A percentile compares a stretch with the other conserved stretches of the same genome.
Conservation (phyloP, 2,113 vertebrate genomes). For the Equus przewalskii region DNA sequence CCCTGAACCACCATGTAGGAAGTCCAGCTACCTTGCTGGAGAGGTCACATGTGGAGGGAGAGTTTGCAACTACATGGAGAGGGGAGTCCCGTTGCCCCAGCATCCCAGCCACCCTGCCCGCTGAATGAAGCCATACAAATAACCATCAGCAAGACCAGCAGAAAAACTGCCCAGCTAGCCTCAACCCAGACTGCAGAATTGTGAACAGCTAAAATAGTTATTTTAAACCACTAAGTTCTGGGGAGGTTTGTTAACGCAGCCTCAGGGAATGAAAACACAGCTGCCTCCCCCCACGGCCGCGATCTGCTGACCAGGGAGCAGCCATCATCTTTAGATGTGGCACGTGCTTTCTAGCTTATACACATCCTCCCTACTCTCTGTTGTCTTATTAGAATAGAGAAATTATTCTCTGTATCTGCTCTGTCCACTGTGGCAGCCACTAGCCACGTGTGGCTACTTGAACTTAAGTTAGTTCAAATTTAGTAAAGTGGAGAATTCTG, state of each 20-base stretch:
- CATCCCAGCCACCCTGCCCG: fast-evolving
- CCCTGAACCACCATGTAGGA: background rate
- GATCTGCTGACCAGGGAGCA: background rate
- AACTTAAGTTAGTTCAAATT: background rate
- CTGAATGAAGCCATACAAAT: background rate
- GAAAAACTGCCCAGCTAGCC: background rate
- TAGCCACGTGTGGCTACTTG: no score
- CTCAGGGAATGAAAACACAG: fast-evolving
- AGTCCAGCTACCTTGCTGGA: background rate
- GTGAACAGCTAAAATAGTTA: background rate
- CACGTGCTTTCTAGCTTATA: fast-evolving
- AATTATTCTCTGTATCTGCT: background rate
- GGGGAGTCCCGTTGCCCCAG: background rate
- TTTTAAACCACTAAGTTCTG: background rate
- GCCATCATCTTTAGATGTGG: fast-evolving
- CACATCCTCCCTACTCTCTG: fast-evolving
- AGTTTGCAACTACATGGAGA: fast-evolving
- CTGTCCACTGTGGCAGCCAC: background rate
- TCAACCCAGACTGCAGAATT: background rate
- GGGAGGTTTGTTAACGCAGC: background rate
- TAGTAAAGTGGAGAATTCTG: background rate
- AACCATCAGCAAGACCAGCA: no score
- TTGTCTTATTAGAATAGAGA: fast-evolving
- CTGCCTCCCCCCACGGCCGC: fast-evolving
- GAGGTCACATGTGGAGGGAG: background rate